Conservation (phyloP, 2,888 invertebrate genomes). For the Prionchulus punctatus region DNA sequence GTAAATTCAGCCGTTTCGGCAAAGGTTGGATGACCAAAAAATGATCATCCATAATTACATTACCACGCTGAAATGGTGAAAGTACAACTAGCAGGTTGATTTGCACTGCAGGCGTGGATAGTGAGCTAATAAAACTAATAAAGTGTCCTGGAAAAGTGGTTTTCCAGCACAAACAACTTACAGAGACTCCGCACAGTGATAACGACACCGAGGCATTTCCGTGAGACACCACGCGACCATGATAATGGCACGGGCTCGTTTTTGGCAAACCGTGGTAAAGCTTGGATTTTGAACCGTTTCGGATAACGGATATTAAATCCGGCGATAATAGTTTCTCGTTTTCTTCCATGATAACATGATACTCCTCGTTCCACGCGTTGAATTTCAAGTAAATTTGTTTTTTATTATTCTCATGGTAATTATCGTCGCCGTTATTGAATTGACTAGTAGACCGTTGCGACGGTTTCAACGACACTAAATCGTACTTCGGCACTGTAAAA, state of each 20-base stretch:
- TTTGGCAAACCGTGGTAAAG: not conserved
- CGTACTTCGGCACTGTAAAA: too few relatives aligned
- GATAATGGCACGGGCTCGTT: not conserved
- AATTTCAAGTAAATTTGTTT: too few relatives aligned
- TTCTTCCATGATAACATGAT: not conserved
- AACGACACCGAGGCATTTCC: constrained; percentile 22
- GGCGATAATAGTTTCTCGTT: not conserved
- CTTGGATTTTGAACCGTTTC: not conserved
- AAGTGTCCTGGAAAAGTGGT: not conserved
- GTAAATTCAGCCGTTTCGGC: constrained; percentile 15
- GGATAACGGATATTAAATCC: not conserved
- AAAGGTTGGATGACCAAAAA: constrained; percentile 28
- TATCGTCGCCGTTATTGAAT: too few relatives aligned
- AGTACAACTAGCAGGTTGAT: not conserved
- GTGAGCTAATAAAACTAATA: not conserved
- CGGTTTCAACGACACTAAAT: too few relatives aligned
- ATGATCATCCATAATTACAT: constrained; percentile 25
- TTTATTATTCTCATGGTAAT: too few relatives aligned
- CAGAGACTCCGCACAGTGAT: constrained; percentile 20
- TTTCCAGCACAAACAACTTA: not conserved
- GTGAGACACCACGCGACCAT: constrained; percentile 13
- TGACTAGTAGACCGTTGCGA: too few relatives aligned
- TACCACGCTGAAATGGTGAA: constrained; percentile 19
- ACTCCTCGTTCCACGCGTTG: too few relatives aligned
- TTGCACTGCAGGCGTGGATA: not conserved